These are phyloP conservation scores for Polietes domitor DNA, from an alignment of 2,888 invertebrate genomes.

Conservation along the genomic window DNA sequence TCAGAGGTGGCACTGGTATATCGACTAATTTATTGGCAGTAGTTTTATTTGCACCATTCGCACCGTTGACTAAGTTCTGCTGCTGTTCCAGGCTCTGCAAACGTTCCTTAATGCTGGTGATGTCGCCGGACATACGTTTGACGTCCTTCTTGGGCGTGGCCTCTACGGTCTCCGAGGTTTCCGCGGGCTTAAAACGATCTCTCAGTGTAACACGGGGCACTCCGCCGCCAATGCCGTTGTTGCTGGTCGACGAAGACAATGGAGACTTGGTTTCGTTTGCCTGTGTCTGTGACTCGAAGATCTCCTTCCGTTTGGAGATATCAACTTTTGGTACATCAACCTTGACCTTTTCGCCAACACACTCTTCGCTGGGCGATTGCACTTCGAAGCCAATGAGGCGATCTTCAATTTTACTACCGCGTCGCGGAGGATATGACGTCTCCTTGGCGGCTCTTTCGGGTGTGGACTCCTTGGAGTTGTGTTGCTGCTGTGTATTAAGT, in stretches of 20 bases:
- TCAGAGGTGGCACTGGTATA: conserved; percentile 79
- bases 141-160: conserved; percentile 74
- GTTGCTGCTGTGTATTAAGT: conserved; percentile 79
- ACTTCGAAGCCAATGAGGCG: conserved; percentile 84
- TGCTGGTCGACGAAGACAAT: conserved; percentile 37
- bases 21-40: conserved; percentile 74
- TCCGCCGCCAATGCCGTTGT: conserved; percentile 31
- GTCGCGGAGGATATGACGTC: conserved; percentile 80
- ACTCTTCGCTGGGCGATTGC: conserved; percentile 78
- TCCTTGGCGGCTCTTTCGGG: conserved; percentile 71
- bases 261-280: conserved; percentile 57
- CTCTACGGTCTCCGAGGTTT: conserved; percentile 58
- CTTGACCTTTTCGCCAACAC: conserved; percentile 76
- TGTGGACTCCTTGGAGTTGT: conserved; percentile 80
- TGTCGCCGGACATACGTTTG: conserved; percentile 83
- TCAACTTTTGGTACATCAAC: conserved; percentile 89
- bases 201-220: conserved; percentile 72
- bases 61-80: conserved; percentile 77
- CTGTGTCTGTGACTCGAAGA: conserved; percentile 84
- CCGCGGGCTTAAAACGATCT: conserved; percentile 70
- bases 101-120: conserved; percentile 85
- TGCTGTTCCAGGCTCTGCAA: conserved; percentile 84
- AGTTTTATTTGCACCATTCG: conserved; percentile 67
- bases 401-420: conserved; percentile 84
- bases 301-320: conserved; percentile 90